These are phyloP conservation scores for Harpagifer antarcticus DNA, from an alignment of 2,797 vertebrate genomes.

Conservation along the genomic window DNA sequence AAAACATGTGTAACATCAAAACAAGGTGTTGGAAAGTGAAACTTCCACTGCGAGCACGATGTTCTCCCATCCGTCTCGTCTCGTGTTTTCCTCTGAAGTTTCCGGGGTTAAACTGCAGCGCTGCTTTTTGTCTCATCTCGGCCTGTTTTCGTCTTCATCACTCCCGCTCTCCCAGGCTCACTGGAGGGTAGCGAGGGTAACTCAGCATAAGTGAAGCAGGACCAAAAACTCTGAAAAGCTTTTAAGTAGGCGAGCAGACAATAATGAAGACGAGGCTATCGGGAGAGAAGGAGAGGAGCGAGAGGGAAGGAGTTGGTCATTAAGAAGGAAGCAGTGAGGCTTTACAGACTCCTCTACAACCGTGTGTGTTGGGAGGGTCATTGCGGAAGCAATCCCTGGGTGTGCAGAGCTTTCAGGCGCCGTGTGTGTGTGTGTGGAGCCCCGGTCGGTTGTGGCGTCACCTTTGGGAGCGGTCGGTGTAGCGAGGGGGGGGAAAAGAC, in stretches of 20 bases:
- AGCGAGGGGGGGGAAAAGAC: slow-evolving; percentile 11
- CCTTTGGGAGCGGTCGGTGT: slow-evolving; percentile 56
- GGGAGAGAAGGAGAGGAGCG: slow-evolving; percentile 54
- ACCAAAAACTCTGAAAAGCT: slow-evolving; percentile 75
- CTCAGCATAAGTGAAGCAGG: slow-evolving; percentile 59
- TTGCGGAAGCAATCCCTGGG: slow-evolving; percentile 58
- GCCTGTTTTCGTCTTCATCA: background rate
- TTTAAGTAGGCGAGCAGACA: slow-evolving; percentile 70
- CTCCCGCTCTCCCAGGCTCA: slow-evolving; percentile 39
- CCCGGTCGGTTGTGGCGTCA: slow-evolving; percentile 19
- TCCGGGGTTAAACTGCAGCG: slow-evolving; percentile 1
- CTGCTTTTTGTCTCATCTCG: background rate
- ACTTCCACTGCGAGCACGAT: background rate
- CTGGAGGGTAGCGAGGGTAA: slow-evolving; percentile 47
- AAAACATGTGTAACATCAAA: background rate
- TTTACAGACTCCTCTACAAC: slow-evolving; percentile 28
- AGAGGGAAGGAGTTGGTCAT: slow-evolving; percentile 61
- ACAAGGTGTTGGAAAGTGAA: background rate
- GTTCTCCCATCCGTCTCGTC: slow-evolving; percentile 4
- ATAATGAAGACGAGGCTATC: slow-evolving; percentile 65
- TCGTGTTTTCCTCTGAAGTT: background rate
- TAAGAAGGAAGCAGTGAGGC: slow-evolving; percentile 53
- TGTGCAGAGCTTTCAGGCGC: slow-evolving; percentile 74
- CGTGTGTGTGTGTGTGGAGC: slow-evolving; percentile 45
- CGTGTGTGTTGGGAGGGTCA: slow-evolving; percentile 20